Evolutionary conservation across 2,888 invertebrate genomes (phyloP), one percentile per base, ranked within the genome.

Genomic region (Ditylenchus weischeri): DNA sequence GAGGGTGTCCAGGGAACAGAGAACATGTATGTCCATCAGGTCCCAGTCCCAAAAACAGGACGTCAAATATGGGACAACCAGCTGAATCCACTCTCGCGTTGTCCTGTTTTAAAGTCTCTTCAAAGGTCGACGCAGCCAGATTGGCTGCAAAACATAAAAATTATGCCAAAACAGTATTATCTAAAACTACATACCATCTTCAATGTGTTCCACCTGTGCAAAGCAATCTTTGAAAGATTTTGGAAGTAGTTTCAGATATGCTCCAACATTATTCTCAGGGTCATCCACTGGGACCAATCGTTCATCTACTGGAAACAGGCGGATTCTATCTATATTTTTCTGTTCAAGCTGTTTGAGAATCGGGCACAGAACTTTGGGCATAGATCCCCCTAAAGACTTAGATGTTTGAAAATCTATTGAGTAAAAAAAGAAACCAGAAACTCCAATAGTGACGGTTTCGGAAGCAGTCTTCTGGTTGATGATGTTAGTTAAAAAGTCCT

Each of bases 11-110:
- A 0, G 98, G 96, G 85, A 98, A 98, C 19, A 98, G 85, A 0
- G 96, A 96, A 83, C 94, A 94, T 0, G 95, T 96, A 84, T 98
- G 98, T 0, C 81, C 81, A 83, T 98, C 98, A 0, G 94, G 95
- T 0, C 98, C 98, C 89, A 96, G 90, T 18, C 98, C 98, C 29
- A 99, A 86, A 13, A 99, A 86, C 0, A 96, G 85, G 60, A 95
- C 84, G 84, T 98, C 93, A 83, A 69, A 70, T 38, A 65, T 36
- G 5, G 68, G 68, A 50, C 57, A 68, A 11, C 68, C 66, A 21
- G 50, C 62, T 15, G 13, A 36, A n/a, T 66, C 21, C 21, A 67
- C 19, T 13, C 43, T 29, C 18, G 70, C 59, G 18, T 59, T 54
- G 48, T 57, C 21, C 15, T 58, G 48, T 8, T 47, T n/a, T 77